phyloP scores from a whole-genome alignment of 1,140 invertebrate genomes.

The Subanguina moxae region DNA sequence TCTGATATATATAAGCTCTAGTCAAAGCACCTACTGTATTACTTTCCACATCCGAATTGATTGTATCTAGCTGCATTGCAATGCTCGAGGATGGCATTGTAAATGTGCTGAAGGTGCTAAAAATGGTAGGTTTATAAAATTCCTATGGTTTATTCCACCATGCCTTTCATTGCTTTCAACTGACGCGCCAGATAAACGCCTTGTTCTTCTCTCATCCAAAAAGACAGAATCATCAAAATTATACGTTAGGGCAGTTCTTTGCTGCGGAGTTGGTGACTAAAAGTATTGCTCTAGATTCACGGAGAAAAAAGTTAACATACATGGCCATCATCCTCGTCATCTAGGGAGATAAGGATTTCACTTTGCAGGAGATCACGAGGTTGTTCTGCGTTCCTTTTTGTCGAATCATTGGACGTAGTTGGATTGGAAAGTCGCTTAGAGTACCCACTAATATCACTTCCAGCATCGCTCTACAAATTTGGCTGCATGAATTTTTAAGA shows the following conservation, averaged over 20 bases:
- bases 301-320: background rate
- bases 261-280: background rate
- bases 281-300: slow-evolving; percentile 1
- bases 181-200: slow-evolving; percentile 29
- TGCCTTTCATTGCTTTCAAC: slow-evolving; percentile 32
- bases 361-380: slow-evolving; percentile 5
- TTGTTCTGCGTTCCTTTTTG: background rate
- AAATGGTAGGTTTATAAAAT: slow-evolving; percentile 8
- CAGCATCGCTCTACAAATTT: slow-evolving; percentile 37
- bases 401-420: slow-evolving; percentile 8
- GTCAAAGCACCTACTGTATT: slow-evolving; percentile 1
- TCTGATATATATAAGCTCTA: no score
- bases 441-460: slow-evolving; percentile 37
- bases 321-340: slow-evolving; percentile 18
- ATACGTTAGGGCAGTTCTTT: slow-evolving; percentile 14
- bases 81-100: slow-evolving; percentile 12
- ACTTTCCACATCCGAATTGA: slow-evolving; percentile 34
- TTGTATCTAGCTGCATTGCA: slow-evolving; percentile 19
- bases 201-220: slow-evolving; percentile 6
- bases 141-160: background rate
- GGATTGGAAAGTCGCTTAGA: slow-evolving; percentile 8
- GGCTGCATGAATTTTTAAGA: no score
- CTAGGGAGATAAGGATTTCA: slow-evolving; percentile 21
- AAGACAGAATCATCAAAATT: slow-evolving; percentile 16
- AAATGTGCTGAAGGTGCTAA: slow-evolving; percentile 27